Percentiles rank a stretch among this genome's conserved stretches.
These are phyloP conservation scores for Psophia crepitans DNA, from an alignment of 2,113 vertebrate species.

Conservation along the genomic window DNA sequence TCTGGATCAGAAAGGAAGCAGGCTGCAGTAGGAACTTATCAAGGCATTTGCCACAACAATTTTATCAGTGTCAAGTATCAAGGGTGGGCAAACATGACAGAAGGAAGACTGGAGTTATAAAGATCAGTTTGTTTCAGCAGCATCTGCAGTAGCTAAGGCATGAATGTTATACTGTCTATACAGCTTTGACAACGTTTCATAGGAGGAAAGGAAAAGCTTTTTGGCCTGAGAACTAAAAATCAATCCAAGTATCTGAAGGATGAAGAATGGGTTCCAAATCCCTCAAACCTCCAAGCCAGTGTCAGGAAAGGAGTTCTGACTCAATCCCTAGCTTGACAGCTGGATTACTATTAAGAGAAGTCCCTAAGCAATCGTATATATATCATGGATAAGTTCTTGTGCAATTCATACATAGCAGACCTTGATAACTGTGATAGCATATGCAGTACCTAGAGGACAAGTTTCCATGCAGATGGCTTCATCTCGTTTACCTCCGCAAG, in stretches of 20 bases:
- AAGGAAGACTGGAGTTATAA: background rate
- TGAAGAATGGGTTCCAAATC: background rate
- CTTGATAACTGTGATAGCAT: background rate
- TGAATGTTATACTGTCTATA: background rate
- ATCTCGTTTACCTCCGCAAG: background rate
- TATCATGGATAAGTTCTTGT: background rate
- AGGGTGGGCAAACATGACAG: background rate
- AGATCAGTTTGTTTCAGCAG: background rate
- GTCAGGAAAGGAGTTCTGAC: background rate
- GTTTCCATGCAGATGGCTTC: background rate
- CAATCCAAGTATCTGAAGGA: background rate
- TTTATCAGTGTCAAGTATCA: background rate
- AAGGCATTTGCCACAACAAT: background rate
- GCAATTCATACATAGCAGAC: background rate
- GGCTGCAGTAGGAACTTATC: background rate
- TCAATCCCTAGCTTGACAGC: background rate
- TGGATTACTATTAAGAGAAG: background rate
- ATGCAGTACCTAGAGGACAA: background rate
- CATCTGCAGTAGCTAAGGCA: background rate
- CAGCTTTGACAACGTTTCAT: background rate
- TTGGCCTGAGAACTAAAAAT: background rate
- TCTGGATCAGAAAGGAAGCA: background rate
- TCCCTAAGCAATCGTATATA: background rate
- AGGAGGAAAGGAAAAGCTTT: background rate
- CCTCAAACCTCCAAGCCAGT: background rate